Evolutionary conservation across 2,113 vertebrate species (phyloP).

Genomic region (Dasyprocta punctata): DNA sequence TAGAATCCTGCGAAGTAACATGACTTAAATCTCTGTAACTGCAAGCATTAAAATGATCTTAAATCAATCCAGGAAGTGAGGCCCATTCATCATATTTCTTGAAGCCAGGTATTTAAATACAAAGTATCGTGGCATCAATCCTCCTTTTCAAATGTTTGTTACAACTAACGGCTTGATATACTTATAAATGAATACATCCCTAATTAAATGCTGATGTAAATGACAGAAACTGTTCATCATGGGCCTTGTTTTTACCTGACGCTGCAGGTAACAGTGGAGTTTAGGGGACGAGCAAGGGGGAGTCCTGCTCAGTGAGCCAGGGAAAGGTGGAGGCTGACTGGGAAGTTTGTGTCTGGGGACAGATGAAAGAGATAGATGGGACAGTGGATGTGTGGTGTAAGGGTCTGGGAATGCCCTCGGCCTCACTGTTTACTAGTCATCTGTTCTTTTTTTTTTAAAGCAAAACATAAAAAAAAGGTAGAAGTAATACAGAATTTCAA

Average conservation of each 20-base stretch:
- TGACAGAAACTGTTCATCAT: neutral
- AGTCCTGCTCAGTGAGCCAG: neutral
- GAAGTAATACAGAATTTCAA: too few species aligned
- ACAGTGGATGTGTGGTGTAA: neutral
- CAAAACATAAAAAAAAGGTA: too few species aligned
- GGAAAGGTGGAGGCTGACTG: neutral
- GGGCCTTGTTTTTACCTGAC: neutral
- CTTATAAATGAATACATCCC: neutral
- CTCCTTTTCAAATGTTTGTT: conserved; percentile 16
- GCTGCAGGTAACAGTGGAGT: neutral
- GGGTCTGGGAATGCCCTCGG: neutral
- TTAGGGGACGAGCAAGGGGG: neutral
- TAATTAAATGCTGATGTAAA: conserved; percentile 31
- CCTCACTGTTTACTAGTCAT: neutral
- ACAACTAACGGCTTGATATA: neutral
- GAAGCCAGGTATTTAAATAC: conserved; percentile 29
- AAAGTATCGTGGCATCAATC: conserved; percentile 45
- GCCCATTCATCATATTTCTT: conserved; percentile 38
- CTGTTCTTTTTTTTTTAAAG: too few species aligned
- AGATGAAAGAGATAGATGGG: neutral
- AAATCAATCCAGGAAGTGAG: neutral
- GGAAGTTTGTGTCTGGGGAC: neutral
- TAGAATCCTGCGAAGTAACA: conserved; percentile 35
- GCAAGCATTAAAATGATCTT: conserved; percentile 12
- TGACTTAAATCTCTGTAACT: neutral